Conservation (phyloP, 2,797 vertebrate genomes). For the Smutsia gigantea region DNA sequence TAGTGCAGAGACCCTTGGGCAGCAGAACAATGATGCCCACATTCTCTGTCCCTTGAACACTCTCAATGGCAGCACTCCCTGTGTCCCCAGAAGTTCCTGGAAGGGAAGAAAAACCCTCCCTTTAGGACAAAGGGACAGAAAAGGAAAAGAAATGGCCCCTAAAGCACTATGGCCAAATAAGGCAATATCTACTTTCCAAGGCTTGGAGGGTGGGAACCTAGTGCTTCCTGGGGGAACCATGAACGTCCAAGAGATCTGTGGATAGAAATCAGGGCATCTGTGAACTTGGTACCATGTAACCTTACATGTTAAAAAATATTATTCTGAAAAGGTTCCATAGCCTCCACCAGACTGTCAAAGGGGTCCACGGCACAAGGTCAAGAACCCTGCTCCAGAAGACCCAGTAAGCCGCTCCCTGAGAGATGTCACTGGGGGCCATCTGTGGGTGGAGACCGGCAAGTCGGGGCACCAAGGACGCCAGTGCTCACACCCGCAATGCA, state of each 20-base stretch:
- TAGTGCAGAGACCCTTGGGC: conserved; percentile 91
- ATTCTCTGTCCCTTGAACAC: conserved; percentile 89
- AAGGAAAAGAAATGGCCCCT: neutral
- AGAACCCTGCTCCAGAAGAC: neutral
- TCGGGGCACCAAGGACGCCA: accelerated
- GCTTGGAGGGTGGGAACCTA: neutral
- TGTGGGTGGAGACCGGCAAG: accelerated
- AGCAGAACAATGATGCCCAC: conserved; percentile 93
- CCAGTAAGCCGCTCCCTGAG: neutral
- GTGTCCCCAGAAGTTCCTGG: conserved; percentile 97
- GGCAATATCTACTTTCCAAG: neutral
- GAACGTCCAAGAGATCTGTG: neutral
- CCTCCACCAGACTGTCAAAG: neutral
- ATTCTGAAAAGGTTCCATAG: neutral
- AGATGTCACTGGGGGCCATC: too few species aligned
- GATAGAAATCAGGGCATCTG: neutral
- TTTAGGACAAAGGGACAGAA: neutral
- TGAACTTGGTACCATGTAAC: neutral
- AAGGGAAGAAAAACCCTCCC: neutral
- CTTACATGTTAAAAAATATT: neutral
- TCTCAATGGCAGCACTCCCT: conserved; percentile 93
- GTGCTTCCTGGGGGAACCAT: neutral
- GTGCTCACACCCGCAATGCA: neutral
- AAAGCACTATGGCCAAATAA: neutral
- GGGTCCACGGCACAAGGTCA: neutral